Evolutionary conservation across 2,113 vertebrate genomes (phyloP), one percentile per base, ranked within the genome.

Genomic region (Lutjanus erythropterus): DNA sequence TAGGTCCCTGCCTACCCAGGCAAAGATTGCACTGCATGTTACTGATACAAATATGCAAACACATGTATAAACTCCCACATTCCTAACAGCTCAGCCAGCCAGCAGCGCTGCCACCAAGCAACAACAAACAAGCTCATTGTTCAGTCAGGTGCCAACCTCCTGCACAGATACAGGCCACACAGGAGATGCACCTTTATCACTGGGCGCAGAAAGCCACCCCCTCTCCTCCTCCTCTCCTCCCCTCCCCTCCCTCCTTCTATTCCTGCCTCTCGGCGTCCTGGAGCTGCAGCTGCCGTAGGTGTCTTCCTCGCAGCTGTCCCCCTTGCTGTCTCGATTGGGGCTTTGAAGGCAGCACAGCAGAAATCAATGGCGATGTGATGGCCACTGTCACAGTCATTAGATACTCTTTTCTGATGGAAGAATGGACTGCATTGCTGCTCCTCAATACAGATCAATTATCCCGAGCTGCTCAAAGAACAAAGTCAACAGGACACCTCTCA

Each of bases 361-460:
- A 81, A 89, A 91, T 88, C 88, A 83, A 88, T 89, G 71, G n/a
- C 31, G 35, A 65, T 23, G 68, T 65, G 79, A 87, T 85, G 81
- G 65, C 33, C 16, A 15, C 84, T 77, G 75, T 84, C 81, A 83
- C 64, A 39, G 68, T 84, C 74, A 80, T 86, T 87, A 82, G 61
- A 76, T 55, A 35, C 50, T 31, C 46, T 72, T 86, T 79, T 80
- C 59, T 87, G 80, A 87, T 27, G 69, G 79, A 85, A 84, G 80
- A 86, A 84, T 52, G 53, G 77, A 78, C 35, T 16, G 75, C 58
- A 5, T 71, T 82, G 47, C 65, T 27, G 35, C 6, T 47, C 58
- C 70, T 61, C 79, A 69, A 68, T 64, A 47, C 23, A 31, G 10
- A 75, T 76, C 55, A 72, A 73, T 89, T 6, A 65, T 69, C 60